Evolutionary conservation across 92 coral and sea anemone genomes (phyloP).

Genomic region (Porites divaricata): DNA sequence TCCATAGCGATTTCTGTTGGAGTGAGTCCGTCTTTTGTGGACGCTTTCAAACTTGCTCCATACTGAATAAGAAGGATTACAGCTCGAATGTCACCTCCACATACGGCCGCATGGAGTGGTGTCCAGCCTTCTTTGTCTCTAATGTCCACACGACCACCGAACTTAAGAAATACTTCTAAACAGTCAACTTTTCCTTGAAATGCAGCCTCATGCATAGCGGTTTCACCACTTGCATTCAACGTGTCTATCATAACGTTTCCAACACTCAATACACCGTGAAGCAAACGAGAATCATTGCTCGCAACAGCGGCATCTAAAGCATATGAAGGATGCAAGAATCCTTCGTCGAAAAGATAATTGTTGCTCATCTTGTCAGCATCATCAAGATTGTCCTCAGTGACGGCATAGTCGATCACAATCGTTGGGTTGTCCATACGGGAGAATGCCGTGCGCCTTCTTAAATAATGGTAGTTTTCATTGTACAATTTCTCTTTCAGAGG

Average conservation of each 20-base stretch:
- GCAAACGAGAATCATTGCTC: slow-evolving; percentile 64
- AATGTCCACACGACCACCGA: slow-evolving; percentile 69
- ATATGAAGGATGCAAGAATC: slow-evolving; percentile 68
- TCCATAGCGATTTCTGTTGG: slow-evolving; percentile 75
- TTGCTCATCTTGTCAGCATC: background rate
- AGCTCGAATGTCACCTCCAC: slow-evolving; percentile 80
- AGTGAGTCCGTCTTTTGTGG: slow-evolving; percentile 67
- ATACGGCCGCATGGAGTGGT: slow-evolving; percentile 87
- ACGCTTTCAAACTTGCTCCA: slow-evolving; percentile 72
- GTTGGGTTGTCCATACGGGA: slow-evolving; percentile 1
- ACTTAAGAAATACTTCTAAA: slow-evolving; percentile 72
- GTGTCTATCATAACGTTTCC: slow-evolving; percentile 68
- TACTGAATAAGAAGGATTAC: slow-evolving; percentile 61
- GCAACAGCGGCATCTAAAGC: slow-evolving; percentile 88
- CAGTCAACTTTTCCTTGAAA: slow-evolving; percentile 83
- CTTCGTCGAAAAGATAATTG: slow-evolving; percentile 46
- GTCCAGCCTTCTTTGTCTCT: slow-evolving; percentile 92
- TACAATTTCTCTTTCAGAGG: slow-evolving; percentile 16
- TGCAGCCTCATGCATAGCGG: slow-evolving; percentile 91
- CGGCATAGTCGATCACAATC: slow-evolving; percentile 24
- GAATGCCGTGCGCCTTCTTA: slow-evolving; percentile 14
- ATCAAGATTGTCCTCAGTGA: slow-evolving; percentile 7
- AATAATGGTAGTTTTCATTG: slow-evolving; percentile 11
- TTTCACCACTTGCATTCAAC: slow-evolving; percentile 83
- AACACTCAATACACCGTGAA: slow-evolving; percentile 69